These are phyloP conservation scores for Lophotriccus pileatus DNA, from an alignment of 2,797 vertebrate species.

Conservation along the genomic window DNA sequence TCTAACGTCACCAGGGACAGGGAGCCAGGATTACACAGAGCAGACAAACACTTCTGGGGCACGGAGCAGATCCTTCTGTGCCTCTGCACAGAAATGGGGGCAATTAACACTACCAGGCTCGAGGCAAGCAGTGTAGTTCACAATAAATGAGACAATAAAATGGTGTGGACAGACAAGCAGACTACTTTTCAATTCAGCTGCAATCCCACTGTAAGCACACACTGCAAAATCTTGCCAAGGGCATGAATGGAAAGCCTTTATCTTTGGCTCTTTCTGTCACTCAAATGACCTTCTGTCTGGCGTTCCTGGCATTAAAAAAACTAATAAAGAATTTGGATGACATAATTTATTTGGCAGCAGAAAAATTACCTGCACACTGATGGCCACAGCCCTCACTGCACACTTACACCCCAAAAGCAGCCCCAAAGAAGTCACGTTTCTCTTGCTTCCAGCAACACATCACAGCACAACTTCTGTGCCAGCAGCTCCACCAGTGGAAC, in stretches of 20 bases:
- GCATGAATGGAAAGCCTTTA: neutral
- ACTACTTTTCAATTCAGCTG: neutral
- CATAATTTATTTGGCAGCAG: neutral
- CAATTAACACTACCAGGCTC: neutral
- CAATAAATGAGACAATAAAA: neutral
- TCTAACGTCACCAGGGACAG: neutral
- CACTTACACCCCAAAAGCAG: neutral
- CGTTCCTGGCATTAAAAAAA: neutral
- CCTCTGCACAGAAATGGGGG: neutral
- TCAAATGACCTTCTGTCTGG: neutral
- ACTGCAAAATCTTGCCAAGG: neutral
- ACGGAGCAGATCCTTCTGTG: rapidly evolving
- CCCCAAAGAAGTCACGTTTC: neutral
- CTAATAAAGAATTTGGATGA: neutral
- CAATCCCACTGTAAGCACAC: rapidly evolving
- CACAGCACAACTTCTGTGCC: neutral
- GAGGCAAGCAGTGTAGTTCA: neutral
- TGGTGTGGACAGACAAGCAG: neutral
- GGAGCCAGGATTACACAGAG: neutral
- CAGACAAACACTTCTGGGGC: neutral
- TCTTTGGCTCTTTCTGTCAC: neutral
- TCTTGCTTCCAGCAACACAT: rapidly evolving
- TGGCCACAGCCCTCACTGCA: neutral
- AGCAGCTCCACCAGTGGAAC: neutral
- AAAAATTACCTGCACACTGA: neutral